Evolutionary conservation across 2,797 vertebrate species (phyloP), one percentile per base, ranked within the genome.

Genomic region (Echiichthys vipera): DNA sequence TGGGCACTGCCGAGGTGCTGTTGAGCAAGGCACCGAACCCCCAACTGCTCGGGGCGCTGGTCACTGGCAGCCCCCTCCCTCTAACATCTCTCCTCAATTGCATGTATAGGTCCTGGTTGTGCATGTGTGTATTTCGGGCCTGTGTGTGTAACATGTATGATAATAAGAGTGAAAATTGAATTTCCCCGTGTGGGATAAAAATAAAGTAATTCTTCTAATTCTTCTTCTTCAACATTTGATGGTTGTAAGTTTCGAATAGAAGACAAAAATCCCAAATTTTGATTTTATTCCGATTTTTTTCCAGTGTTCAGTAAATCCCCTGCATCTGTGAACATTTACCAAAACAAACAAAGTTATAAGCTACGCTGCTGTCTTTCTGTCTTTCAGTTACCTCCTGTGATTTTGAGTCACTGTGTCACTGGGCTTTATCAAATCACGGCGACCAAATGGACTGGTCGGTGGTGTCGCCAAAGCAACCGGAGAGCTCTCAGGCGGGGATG

Each of bases 331-430:
- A 53, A 20, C 65, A 5, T 58, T 32, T 22, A 45, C 1, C 1
- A 4, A 30, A 34, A 29, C 5, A 32, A 61, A 53, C 13, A 34
- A 20, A 39, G 39, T 51, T 25, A 17, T 11, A n/a, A 1, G 9
- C 50, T 39, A 9, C 25, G 18, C 17, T 24, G 9, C 30, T 25
- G 7, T 51, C 13, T 57, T 14, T 59, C 22, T 71, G 24, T 80
- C 55, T 85, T 72, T 12, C 90, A 97, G 95, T 89, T 77, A 77
- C 76, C 30, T 91, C 91, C 68, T 98, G 96, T 84, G 81, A 94
- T 90, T 94, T 96, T 45, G 95, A 96, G 73, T 93, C 95, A 30
- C 84, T 71, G 34, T 98, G 97, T 64, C 88, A 90, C 46, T 98
- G 97, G 97, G 92, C 88, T 51, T 88, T 90, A 0, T 97, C 96